Percentiles rank a stretch among this genome's conserved stretches.
Conservation (phyloP, 2,797 vertebrate species). For the Fistularia commersonii region DNA sequence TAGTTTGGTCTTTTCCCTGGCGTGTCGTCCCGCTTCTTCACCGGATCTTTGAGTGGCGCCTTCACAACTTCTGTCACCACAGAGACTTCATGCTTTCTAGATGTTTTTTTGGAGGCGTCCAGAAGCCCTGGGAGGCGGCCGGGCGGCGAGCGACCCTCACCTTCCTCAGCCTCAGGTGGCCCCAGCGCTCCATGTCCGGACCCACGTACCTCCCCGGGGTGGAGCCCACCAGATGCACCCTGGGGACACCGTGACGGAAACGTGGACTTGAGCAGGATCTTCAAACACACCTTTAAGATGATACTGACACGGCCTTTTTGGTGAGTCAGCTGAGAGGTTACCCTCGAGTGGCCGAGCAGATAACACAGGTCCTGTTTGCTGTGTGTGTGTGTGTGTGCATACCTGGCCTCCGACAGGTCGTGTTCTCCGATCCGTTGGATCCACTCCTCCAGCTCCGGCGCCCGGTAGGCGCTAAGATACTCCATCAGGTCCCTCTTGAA, state of each 20-base stretch:
- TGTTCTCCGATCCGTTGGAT: conserved; percentile 85
- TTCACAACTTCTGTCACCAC: no score
- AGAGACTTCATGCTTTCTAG: no score
- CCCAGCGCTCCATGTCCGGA: conserved; percentile 90
- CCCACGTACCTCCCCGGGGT: conserved; percentile 92
- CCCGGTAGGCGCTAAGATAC: conserved; percentile 84
- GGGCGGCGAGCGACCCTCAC: no score
- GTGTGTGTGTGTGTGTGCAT: neutral
- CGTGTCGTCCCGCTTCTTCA: no score
- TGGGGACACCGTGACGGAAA: conserved; percentile 23
- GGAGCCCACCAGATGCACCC: conserved; percentile 90
- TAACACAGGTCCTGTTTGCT: neutral
- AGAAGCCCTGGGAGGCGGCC: no score
- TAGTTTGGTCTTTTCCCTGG: no score
- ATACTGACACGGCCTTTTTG: no score
- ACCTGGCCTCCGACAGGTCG: conserved; percentile 86
- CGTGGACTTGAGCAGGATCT: neutral
- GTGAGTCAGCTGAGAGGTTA: no score
- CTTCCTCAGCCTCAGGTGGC: conserved; percentile 93
- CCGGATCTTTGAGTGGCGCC: no score
- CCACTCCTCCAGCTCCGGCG: conserved; percentile 84
- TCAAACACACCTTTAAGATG: neutral
- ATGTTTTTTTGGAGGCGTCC: no score
- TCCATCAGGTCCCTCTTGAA: conserved; percentile 91
- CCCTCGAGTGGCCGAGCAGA: no score